A percentile compares a stretch with the other conserved stretches of the same genome.
Evolutionary conservation across 1,140 invertebrate genomes (phyloP).

Genomic region (Drosophila virilis): DNA sequence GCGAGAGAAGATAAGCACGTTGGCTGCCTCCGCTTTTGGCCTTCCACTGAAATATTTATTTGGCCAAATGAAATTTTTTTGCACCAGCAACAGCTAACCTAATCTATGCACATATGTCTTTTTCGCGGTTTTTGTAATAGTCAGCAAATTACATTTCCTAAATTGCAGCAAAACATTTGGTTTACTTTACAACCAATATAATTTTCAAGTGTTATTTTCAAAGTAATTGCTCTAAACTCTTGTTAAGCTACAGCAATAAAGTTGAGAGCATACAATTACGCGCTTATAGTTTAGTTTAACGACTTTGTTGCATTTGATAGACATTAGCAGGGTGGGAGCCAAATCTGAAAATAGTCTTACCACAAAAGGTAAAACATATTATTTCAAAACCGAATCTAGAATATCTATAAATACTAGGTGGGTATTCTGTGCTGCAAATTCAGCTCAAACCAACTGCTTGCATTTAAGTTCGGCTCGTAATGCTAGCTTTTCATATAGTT

Average conservation of each 20-base stretch:
- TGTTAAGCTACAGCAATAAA: background rate
- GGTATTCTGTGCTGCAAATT: too few species aligned
- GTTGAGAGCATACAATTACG: background rate
- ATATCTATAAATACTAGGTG: too few species aligned
- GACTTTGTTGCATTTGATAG: background rate
- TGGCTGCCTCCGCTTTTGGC: conserved; percentile 1
- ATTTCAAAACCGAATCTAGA: too few species aligned
- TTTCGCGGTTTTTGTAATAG: conserved; percentile 7
- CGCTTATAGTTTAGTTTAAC: background rate
- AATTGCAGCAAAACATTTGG: background rate
- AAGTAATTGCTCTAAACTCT: background rate
- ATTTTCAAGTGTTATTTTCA: too few species aligned
- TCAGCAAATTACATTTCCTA: conserved; percentile 10
- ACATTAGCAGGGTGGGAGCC: background rate
- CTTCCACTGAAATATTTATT: conserved; percentile 35
- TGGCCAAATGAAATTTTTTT: conserved; percentile 19
- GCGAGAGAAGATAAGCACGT: conserved; percentile 44
- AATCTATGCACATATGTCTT: background rate
- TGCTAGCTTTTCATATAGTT: too few species aligned
- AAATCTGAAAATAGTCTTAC: too few species aligned
- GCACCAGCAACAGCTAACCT: background rate
- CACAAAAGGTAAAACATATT: too few species aligned
- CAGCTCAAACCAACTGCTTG: too few species aligned
- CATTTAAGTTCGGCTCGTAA: too few species aligned
- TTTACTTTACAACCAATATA: too few species aligned